These are phyloP conservation scores for Seriola aureovittata DNA, from an alignment of 2,113 vertebrate species.

Conservation along the genomic window DNA sequence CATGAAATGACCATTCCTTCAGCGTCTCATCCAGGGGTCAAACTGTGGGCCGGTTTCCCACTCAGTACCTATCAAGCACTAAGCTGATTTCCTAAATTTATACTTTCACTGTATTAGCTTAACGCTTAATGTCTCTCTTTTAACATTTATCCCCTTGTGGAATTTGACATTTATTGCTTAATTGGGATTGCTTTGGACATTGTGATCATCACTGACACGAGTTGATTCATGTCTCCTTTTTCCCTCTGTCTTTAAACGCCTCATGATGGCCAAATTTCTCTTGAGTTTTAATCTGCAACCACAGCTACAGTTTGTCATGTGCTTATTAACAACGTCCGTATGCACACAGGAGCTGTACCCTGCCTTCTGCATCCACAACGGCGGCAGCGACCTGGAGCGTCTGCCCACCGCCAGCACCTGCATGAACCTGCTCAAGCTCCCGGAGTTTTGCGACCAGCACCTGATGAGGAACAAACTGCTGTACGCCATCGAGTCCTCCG, in stretches of 20 bases:
- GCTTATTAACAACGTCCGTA: background rate
- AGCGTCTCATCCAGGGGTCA: conserved; percentile 70
- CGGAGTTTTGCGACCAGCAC: conserved; percentile 93
- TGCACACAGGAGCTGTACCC: conserved; percentile 94
- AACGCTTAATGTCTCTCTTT: conserved; percentile 71
- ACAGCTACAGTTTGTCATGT: conserved; percentile 4
- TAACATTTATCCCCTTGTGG: conserved; percentile 72
- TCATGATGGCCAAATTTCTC: conserved; percentile 13
- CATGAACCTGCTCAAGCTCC: conserved; percentile 99
- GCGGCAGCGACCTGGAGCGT: conserved; percentile 94
- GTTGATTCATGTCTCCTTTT: conserved; percentile 41
- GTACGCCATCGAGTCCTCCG: conserved; percentile 97
- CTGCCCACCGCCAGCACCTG: conserved; percentile 98
- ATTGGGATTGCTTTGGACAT: conserved; percentile 69
- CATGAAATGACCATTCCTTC: conserved; percentile 78
- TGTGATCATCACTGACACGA: conserved; percentile 45
- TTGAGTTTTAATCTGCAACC: background rate
- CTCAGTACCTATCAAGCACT: conserved; percentile 65
- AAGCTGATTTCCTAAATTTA: conserved; percentile 71
- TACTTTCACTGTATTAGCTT: conserved; percentile 59
- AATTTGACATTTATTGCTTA: conserved; percentile 72
- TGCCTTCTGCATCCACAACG: conserved; percentile 98
- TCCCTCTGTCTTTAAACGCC: conserved; percentile 13
- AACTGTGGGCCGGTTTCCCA: conserved; percentile 35
- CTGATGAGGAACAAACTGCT: conserved; percentile 96